Base-by-base conservation (phyloP, 2,113 vertebrate genomes). In the Camarhynchus parvulus region DNA sequence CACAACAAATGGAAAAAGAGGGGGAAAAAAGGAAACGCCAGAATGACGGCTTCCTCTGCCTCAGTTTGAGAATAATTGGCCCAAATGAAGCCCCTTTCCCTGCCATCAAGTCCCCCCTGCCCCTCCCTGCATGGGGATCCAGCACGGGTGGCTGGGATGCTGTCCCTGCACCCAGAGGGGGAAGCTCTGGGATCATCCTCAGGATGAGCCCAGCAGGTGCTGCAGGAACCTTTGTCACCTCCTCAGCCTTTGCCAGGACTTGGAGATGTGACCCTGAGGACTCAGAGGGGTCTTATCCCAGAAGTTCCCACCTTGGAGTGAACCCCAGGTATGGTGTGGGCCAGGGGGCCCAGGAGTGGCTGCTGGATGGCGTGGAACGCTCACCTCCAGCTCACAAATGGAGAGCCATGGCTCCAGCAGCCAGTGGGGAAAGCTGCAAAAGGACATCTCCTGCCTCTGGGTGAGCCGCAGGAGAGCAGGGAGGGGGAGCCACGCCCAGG, bases 51-150 rank as follows among this genome's bases (percentile, higher is more conserved):
- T 89, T 95, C 93, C 85, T 92, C 84, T 35, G 25, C 83, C 91
- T 96, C 96, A 89, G 87, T 97, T 98, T 98, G 97, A 98, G 94
- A 96, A 97, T 98, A 98, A 98, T 98, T 98, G 97, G 92, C 95
- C 94, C 94, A 97, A 98, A 98, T 97, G 97, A 97, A 97, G 95
- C 28, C 89, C 92, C 67, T 92, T 86, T 83, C 75, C 56, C 52
- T 87, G 89, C 77, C 84, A 35, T 33, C 9, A 61, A 76, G 56
- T 30, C 63, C 49, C 63, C 79, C 39, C 92, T 68, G 16, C 72
- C 72, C 93, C 92, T 87, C 90, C 62, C n/a, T 64, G 7, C 47
- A 2, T 0, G 23, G 77, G 81, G 74, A 96, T 18, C 84, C 86
- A 66, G 68, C 73, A 49, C 10, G 21, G 69, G 64, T 46, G 59